phyloP scores from a whole-genome alignment of 2,113 vertebrate species.

The Montifringilla adamsi region DNA sequence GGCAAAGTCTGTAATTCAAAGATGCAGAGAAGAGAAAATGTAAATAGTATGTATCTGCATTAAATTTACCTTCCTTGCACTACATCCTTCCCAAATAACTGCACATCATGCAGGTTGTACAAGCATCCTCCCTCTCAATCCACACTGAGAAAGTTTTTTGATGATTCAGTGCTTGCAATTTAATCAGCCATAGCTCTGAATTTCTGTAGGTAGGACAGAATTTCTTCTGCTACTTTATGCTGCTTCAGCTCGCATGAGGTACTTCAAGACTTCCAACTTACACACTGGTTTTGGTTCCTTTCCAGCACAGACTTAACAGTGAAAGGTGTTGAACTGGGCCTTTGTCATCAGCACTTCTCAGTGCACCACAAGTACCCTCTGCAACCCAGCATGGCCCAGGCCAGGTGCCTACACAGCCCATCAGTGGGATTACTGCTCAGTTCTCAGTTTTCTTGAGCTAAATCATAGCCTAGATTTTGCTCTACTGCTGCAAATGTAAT shows the following conservation, averaged over 20 bases:
- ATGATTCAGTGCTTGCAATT: slow-evolving; percentile 48
- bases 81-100: neutral
- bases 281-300: neutral
- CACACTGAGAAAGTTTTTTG: neutral
- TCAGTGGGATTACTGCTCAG: neutral
- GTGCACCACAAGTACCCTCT: neutral
- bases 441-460: neutral
- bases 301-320: neutral
- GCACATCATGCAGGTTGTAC: neutral
- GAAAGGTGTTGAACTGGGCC: neutral
- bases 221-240: neutral
- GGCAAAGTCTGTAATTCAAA: neutral
- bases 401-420: neutral
- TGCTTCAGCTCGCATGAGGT: neutral
- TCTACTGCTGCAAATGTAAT: neutral
- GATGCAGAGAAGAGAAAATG: neutral
- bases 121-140: neutral
- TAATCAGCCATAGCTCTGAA: slow-evolving; percentile 22
- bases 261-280: neutral
- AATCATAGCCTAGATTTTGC: neutral
- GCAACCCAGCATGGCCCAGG: neutral
- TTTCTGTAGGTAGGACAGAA: neutral
- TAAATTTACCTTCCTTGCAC: neutral
- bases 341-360: neutral
- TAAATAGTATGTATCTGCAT: neutral